A percentile compares a stretch with the other conserved stretches of the same genome.
These are phyloP conservation scores for Leguminivora glycinivorella DNA, from an alignment of 1,140 invertebrate species.

Conservation along the genomic window DNA sequence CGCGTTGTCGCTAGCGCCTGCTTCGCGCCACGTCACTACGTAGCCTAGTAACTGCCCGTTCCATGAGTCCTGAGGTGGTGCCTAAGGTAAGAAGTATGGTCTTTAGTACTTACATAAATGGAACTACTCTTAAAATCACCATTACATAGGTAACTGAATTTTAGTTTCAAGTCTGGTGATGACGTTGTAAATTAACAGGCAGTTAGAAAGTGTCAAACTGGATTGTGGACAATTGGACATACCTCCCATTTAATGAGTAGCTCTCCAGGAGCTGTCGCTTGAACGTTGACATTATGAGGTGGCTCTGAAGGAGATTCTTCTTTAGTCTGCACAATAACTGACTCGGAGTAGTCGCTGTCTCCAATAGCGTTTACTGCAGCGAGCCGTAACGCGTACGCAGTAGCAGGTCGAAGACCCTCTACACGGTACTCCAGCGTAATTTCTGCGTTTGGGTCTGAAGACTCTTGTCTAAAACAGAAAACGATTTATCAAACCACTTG, in stretches of 20 bases:
- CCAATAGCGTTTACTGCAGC: constrained; percentile 91
- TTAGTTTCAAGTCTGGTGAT: too few relatives aligned
- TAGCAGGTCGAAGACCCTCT: constrained; percentile 85
- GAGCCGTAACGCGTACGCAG: constrained; percentile 87
- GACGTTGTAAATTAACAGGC: too few relatives aligned
- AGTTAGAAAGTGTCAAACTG: background rate
- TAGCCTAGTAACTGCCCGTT: constrained; percentile 92
- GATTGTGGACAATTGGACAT: constrained; percentile 10
- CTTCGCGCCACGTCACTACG: constrained; percentile 82
- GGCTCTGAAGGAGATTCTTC: constrained; percentile 93
- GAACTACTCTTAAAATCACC: background rate
- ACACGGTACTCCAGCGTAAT: constrained; percentile 72
- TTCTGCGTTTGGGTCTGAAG: constrained; percentile 52
- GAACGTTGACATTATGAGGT: constrained; percentile 88
- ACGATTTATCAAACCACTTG: too few relatives aligned
- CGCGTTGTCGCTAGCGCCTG: constrained; percentile 45
- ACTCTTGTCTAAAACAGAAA: constrained; percentile 53
- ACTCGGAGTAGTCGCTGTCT: constrained; percentile 86
- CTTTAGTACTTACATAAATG: background rate
- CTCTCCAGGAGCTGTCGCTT: constrained; percentile 88
- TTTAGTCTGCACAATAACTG: constrained; percentile 87
- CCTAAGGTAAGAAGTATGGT: constrained; percentile 38
- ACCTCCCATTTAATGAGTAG: constrained; percentile 90
- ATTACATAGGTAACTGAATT: background rate
- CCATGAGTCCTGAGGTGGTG: constrained; percentile 87